Evolutionary conservation across 2,888 invertebrate species (phyloP), one percentile per base, ranked within the genome.

Genomic region (Leptinotarsa peninsularis): DNA sequence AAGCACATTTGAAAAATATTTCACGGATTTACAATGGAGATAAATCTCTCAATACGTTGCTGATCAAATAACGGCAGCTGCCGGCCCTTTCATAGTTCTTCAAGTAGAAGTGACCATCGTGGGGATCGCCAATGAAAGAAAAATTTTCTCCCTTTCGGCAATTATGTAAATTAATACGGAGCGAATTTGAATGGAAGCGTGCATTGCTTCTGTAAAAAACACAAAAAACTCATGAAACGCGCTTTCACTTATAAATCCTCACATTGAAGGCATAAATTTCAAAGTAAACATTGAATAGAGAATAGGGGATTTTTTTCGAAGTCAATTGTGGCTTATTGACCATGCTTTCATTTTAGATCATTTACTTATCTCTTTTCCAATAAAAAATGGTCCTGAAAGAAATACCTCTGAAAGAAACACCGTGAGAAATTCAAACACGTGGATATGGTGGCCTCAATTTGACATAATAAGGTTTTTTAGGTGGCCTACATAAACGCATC

Each of bases 361-460:
- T 33, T 63, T n/a, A 63, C 63, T 63, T 33, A 63, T 63, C 5
- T 5, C 27, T 63, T 63, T n/a, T 63, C 10, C 1, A 63, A 18
- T 33, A 63, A 63, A 63, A 63, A 63, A 43, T 27, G 33, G 52
- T 49, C 52, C 54, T 66, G 72, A 75, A 66, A 76, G 56, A 69
- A 67, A 70, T 70, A 66, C 72, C 71, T 75, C 21, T 10, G 18
- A 33, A 70, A 56, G 43, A 43, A 71, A 78, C 73, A 67, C 78
- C 80, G 80, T 81, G 80, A 80, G 80, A 81, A 81, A 81, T 81
- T 76, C 73, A 78, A 81, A 80, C 79, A 81, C 80, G 80, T 80
- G 81, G 75, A 76, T 76, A 75, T 68, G 73, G 76, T 79, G 52
- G 75, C 75, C 76, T 76, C 71, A 74, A 71, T 78, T 76, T 78